Evolutionary conservation across 2,113 vertebrate genomes (phyloP).

Genomic region (Typhlomys cinereus): DNA sequence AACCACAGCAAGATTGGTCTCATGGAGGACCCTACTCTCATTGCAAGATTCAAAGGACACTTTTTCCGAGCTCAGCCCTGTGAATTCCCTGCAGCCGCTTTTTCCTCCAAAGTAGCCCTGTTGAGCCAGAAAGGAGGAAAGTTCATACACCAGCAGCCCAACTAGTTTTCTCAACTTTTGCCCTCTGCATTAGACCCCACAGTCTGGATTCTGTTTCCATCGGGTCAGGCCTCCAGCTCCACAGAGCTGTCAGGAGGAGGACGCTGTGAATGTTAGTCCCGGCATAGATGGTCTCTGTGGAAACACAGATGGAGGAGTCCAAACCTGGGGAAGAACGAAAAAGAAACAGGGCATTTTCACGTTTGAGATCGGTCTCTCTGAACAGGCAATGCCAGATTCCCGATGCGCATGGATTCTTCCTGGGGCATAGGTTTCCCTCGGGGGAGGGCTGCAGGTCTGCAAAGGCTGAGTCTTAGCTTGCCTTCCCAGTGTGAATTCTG

Average conservation of each 20-base stretch:
- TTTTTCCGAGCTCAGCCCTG: not conserved
- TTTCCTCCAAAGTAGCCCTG: not conserved
- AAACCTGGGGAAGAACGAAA: not conserved
- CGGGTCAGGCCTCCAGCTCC: not conserved
- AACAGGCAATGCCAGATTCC: conserved; percentile 40
- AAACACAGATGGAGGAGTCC: not conserved
- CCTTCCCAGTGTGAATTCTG: conserved; percentile 38
- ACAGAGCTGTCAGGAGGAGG: not conserved
- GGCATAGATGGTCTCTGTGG: not conserved
- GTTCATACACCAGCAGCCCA: not conserved
- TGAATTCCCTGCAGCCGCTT: not conserved
- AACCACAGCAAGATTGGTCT: not conserved
- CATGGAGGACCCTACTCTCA: not conserved
- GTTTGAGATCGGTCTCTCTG: conserved; percentile 17
- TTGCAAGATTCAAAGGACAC: not conserved
- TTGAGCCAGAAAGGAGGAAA: not conserved
- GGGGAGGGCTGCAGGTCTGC: not conserved
- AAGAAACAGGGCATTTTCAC: conserved; percentile 1
- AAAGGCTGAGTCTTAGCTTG: not conserved
- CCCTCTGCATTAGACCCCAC: not conserved
- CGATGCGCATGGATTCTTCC: conserved; percentile 25
- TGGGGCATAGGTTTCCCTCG: not conserved
- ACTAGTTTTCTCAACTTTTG: not conserved
- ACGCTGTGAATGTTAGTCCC: too few relatives aligned
- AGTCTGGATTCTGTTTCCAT: not conserved